Conservation (phyloP, 2,888 invertebrate genomes). For the Exocentrus adspersus region DNA sequence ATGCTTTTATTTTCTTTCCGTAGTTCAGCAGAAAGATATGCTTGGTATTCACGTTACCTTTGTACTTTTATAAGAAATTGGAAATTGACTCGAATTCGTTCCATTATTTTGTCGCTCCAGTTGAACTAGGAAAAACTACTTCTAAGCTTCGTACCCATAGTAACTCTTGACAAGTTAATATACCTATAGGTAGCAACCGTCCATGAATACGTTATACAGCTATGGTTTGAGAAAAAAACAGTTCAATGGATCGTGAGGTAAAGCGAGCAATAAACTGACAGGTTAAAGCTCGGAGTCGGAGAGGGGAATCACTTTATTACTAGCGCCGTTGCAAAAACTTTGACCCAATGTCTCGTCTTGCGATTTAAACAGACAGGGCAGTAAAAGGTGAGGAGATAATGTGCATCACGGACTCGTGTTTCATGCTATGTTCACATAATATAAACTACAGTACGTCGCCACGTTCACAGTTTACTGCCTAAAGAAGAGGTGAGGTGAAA, state of each 20-base stretch:
- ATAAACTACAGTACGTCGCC: not conserved
- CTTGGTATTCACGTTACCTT: too few species aligned
- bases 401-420: constrained; percentile 15
- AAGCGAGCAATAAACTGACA: constrained; percentile 4
- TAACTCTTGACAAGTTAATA: not conserved
- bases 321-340: constrained; percentile 27
- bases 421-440: constrained; percentile 1
- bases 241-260: not conserved
- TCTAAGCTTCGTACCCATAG: too few species aligned
- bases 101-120: too few species aligned
- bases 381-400: constrained; percentile 24
- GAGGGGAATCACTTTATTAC: constrained; percentile 22
- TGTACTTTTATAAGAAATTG: too few species aligned
- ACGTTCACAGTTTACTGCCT: not conserved
- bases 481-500: not conserved
- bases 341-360: constrained; percentile 20
- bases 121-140: too few species aligned
- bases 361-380: constrained; percentile 21
- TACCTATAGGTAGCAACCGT: not conserved
- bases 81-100: too few species aligned
- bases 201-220: not conserved
- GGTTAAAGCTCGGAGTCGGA: not conserved
- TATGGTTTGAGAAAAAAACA: not conserved
- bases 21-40: too few species aligned
- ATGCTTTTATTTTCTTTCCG: too few species aligned